phyloP scores from a whole-genome alignment of 2,888 invertebrate species.

The Bimastos eiseni region DNA sequence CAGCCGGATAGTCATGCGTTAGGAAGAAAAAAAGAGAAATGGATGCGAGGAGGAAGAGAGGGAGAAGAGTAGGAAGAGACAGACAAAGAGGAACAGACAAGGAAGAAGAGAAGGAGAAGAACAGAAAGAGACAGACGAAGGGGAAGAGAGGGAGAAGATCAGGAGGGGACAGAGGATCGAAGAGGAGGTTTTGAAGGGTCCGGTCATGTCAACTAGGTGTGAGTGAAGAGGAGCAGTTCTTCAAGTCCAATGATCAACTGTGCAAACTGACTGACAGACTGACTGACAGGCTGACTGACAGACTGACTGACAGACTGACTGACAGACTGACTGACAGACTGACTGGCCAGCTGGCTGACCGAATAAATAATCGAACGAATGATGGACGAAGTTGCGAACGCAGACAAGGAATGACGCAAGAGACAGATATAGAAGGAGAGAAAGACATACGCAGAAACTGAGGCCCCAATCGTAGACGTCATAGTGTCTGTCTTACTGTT shows the following conservation, averaged over 20 bases:
- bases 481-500: too few species aligned
- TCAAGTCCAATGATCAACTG: neutral
- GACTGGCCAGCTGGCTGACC: neutral
- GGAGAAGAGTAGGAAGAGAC: neutral
- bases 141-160: too few species aligned
- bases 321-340: neutral
- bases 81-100: too few species aligned
- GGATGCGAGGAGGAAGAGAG: neutral
- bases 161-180: neutral
- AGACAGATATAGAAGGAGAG: neutral
- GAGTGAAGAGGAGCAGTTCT: neutral
- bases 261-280: neutral
- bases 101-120: too few species aligned
- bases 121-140: too few species aligned
- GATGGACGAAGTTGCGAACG: neutral
- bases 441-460: neutral
- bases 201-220: neutral
- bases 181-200: neutral
- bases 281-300: too few species aligned
- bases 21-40: neutral
- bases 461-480: neutral
- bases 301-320: conserved; percentile 13
- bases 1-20: neutral
- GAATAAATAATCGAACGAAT: neutral
- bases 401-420: neutral